Conservation (phyloP, 1,140 invertebrate genomes). For the Ectropis grisescens region DNA sequence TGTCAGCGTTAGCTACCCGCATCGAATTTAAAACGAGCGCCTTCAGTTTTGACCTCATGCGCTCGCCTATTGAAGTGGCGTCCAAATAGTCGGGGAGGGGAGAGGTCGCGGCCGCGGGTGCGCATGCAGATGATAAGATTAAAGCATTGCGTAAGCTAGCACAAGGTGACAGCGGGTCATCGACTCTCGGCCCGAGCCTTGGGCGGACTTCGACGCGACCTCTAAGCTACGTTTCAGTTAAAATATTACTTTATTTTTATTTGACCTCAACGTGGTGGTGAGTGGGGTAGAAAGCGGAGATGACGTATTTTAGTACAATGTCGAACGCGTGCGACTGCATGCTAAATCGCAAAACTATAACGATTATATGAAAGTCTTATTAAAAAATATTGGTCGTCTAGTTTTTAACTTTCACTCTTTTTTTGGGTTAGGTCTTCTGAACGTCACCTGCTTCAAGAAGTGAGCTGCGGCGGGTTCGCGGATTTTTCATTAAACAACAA, state of each 20-base stretch:
- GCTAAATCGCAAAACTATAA: too few species aligned
- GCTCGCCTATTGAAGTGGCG: conserved; percentile 7
- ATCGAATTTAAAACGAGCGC: conserved; percentile 17
- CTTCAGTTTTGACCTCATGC: conserved; percentile 26
- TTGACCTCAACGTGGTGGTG: too few species aligned
- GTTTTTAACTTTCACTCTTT: too few species aligned
- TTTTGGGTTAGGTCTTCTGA: too few species aligned
- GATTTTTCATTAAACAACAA: too few species aligned
- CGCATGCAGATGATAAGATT: conserved; percentile 66
- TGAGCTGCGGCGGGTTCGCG: too few species aligned
- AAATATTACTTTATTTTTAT: conserved; percentile 38
- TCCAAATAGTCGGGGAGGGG: conserved; percentile 39
- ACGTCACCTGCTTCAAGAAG: too few species aligned
- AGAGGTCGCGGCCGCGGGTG: conserved; percentile 51
- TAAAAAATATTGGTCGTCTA: too few species aligned
- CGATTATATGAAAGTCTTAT: too few species aligned
- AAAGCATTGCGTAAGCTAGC: conserved; percentile 64
- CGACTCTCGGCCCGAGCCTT: conserved; percentile 51
- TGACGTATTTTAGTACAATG: too few species aligned
- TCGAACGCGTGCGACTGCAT: too few species aligned
- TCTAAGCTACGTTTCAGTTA: conserved; percentile 49
- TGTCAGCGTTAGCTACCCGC: conserved; percentile 1
- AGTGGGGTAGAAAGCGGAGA: too few species aligned
- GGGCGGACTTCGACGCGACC: conserved; percentile 47
- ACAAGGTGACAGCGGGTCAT: conserved; percentile 64